A percentile compares a stretch with the other conserved stretches of the same genome.
Conservation (phyloP, 2,113 vertebrate genomes). For the Syrrhaptes paradoxus region DNA sequence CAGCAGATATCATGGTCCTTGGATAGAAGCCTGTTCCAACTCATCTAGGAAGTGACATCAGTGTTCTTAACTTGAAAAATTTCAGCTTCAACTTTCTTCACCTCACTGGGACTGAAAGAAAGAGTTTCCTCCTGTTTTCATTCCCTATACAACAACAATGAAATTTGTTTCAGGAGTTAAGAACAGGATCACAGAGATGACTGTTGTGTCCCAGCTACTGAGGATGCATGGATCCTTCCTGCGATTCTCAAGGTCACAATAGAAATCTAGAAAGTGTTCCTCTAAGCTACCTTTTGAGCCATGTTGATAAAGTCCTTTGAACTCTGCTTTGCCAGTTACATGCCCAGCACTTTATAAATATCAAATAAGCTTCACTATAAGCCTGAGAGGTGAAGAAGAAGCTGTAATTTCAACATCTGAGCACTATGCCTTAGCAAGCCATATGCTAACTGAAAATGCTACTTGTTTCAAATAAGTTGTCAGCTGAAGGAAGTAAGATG, state of each 20-base stretch:
- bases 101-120: background rate
- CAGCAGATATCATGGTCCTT: background rate
- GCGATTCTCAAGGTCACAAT: background rate
- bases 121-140: background rate
- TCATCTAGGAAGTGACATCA: background rate
- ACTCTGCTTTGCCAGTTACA: background rate
- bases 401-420: background rate
- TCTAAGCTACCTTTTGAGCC: background rate
- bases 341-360: background rate
- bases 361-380: background rate
- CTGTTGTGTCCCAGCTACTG: background rate
- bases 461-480: background rate
- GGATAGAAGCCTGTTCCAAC: background rate
- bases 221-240: background rate
- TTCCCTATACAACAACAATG: background rate
- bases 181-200: background rate
- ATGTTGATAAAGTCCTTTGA: background rate
- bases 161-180: background rate
- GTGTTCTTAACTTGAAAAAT: background rate
- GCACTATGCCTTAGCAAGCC: background rate
- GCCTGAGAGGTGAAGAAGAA: background rate
- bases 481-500: background rate
- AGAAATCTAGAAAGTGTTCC: background rate
- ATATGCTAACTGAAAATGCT: background rate
- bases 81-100: background rate